Base-by-base conservation (phyloP, 1,140 invertebrate genomes). In the Cecropterus lyciades region DNA sequence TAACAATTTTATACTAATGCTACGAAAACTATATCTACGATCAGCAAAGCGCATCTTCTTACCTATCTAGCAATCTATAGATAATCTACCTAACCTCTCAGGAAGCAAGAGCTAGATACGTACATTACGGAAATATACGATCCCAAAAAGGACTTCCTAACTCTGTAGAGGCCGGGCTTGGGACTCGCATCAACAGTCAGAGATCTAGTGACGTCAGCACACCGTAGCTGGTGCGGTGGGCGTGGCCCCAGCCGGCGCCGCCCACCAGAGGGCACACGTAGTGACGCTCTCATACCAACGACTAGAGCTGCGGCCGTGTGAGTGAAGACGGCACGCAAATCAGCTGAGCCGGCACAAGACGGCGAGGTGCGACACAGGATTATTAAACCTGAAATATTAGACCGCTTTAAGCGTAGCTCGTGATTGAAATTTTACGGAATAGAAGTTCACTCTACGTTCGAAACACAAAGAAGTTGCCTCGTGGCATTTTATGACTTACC, bases 231-330 rank as follows among this genome's bases (percentile, higher is more conserved):
- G 73, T 68, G 53, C 14, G 37, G 48, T 72, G 53, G 73, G 73
- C 73, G 72, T 68, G 73, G 63, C 73, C 10, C 20, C n/a, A 3
- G 11, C n/a, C 3, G 24, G 69, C 49, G 13, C 72, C 65, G 68
- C 72, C 70, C 63, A 63, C 66, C 10, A 13, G 27, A 16, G 13
- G 0, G 10, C 40, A 43, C 40, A 14, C 37, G n/a, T 7, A 40
- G 37, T 0, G 0, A n/a, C 1, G 6, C 37, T 1, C 6, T 1
- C 52, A 33, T 53, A 30, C 3, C 3, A 0, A 30, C 27, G 27
- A 5, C 20, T 24, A 30, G 27, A 30, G 7, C 27, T 30, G 42
- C 14, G 16, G 20, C 52, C 27, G 66, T 55, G 62, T 48, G 60
- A 63, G 40, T 13, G 33, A 11, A 11, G 11, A 14, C 51, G 24